Conservation (phyloP, 2,113 vertebrate genomes). For the Chelonoidis abingdonii region DNA sequence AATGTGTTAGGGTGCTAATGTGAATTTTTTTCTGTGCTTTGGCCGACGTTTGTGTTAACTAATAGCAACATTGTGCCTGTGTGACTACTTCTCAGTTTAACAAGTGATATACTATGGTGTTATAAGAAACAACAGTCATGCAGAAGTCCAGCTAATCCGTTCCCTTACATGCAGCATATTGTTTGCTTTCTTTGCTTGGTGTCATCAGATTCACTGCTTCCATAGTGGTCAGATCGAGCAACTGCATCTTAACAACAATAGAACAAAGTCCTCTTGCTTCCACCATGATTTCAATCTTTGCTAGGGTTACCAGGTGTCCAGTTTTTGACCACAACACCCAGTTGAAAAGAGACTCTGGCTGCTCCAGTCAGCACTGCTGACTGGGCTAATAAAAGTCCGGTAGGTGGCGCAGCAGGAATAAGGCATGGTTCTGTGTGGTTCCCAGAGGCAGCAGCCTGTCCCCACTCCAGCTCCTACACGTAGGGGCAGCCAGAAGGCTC, state of each 20-base stretch:
- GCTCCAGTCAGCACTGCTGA: too few species aligned
- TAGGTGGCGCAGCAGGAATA: too few species aligned
- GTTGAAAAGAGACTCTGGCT: too few species aligned
- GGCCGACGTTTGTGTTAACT: not conserved
- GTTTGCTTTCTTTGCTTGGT: not conserved
- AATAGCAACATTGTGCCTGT: not conserved
- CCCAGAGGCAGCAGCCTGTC: too few species aligned
- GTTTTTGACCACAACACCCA: too few species aligned
- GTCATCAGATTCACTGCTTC: not conserved
- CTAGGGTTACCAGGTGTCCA: too few species aligned
- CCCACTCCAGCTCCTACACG: too few species aligned
- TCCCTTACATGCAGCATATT: not conserved
- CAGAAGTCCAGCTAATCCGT: not conserved
- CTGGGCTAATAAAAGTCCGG: too few species aligned
- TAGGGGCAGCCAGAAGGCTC: too few species aligned
- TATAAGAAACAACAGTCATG: not conserved
- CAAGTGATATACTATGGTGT: not conserved
- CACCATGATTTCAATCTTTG: not conserved
- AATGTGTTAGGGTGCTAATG: not conserved
- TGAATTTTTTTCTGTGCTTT: not conserved
- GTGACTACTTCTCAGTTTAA: not conserved
- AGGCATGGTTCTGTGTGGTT: too few species aligned
- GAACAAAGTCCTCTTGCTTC: not conserved
- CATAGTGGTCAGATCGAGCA: not conserved
- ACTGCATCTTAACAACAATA: not conserved